Conservation (phyloP, 1,140 invertebrate species). For the Tenebrio molitor region DNA sequence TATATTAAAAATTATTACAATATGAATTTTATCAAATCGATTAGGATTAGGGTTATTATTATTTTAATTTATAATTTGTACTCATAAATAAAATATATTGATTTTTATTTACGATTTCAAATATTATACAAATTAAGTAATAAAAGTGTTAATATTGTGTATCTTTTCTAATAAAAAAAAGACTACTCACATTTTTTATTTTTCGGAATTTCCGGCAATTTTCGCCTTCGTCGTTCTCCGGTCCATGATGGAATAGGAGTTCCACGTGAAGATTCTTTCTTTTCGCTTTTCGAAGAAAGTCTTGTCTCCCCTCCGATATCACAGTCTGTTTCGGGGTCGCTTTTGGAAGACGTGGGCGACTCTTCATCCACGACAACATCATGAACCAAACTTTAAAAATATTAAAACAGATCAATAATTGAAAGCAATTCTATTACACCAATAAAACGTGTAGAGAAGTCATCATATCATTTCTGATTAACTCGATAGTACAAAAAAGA, state of each 20-base stretch:
- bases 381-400: slow-evolving; percentile 76
- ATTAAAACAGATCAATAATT: slow-evolving; percentile 6
- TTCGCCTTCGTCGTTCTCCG: slow-evolving; percentile 79
- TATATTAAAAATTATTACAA: no score
- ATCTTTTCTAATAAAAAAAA: no score
- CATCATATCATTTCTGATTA: no score
- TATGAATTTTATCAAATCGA: no score
- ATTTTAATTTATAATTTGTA: no score
- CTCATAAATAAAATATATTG: no score
- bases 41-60: no score
- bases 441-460: no score
- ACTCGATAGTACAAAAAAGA: slow-evolving; percentile 53
- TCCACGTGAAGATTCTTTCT: slow-evolving; percentile 53
- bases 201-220: slow-evolving; percentile 89
- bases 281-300: slow-evolving; percentile 25
- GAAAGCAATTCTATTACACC: not conserved
- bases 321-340: slow-evolving; percentile 70
- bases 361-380: slow-evolving; percentile 83
- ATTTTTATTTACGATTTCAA: no score
- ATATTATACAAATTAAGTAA: no score
- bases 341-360: slow-evolving; percentile 81
- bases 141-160: no score
- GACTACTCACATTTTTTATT: slow-evolving; percentile 85
- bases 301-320: slow-evolving; percentile 59
- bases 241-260: slow-evolving; percentile 59